These are phyloP conservation scores for Agonopterix subpropinquella DNA, from an alignment of 2,888 invertebrate species.

Conservation along the genomic window DNA sequence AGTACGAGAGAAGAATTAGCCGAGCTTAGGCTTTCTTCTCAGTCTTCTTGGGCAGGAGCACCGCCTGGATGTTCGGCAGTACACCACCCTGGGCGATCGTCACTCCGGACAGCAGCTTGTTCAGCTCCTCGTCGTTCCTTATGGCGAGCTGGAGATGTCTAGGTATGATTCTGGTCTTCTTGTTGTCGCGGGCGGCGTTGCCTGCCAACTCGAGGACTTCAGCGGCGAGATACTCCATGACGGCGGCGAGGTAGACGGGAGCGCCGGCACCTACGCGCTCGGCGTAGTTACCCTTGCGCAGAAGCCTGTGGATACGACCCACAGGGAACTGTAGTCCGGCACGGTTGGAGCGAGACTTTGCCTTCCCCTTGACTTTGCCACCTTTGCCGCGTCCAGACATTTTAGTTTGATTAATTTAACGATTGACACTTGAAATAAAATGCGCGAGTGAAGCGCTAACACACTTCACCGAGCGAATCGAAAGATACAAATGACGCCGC, in stretches of 20 bases:
- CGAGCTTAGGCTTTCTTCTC: constrained; percentile 27
- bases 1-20: constrained; percentile 20
- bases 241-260: constrained; percentile 73
- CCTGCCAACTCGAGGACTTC: constrained; percentile 80
- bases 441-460: not conserved
- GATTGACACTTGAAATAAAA: not conserved
- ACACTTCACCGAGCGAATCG: not conserved
- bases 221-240: constrained; percentile 79
- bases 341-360: constrained; percentile 48
- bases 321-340: constrained; percentile 75
- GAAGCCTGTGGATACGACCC: constrained; percentile 72
- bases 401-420: not conserved
- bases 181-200: constrained; percentile 79
- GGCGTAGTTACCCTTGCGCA: constrained; percentile 77
- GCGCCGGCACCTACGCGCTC: constrained; percentile 73
- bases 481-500: not conserved
- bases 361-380: constrained; percentile 36
- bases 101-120: constrained; percentile 36
- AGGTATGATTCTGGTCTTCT: constrained; percentile 71
- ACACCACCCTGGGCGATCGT: constrained; percentile 83
- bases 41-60: constrained; percentile 83
- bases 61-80: constrained; percentile 86
- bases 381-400: constrained; percentile 27
- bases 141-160: constrained; percentile 47
- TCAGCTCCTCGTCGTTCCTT: constrained; percentile 48